phyloP scores from a whole-genome alignment of 2,113 vertebrate genomes.

The Murina feae region DNA sequence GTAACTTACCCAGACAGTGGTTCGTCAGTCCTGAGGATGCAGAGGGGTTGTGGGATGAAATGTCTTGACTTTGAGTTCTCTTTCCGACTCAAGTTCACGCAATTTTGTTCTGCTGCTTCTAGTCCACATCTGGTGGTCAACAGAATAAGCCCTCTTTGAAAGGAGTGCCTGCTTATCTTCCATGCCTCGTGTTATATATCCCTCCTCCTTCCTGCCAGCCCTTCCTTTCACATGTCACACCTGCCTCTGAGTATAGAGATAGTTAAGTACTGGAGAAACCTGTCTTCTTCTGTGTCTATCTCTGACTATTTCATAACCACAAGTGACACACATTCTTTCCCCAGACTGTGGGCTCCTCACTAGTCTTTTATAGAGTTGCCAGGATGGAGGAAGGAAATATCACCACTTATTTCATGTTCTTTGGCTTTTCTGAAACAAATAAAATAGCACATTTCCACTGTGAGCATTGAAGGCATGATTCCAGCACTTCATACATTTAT shows the following conservation, averaged over 20 bases:
- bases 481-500: not conserved
- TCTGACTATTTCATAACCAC: not conserved
- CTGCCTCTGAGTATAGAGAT: not conserved
- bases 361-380: no score
- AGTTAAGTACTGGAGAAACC: not conserved
- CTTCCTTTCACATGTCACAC: not conserved
- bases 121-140: not conserved
- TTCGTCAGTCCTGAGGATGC: not conserved
- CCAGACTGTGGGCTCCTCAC: not conserved
- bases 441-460: conserved; percentile 30
- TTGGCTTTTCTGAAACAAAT: conserved; percentile 58
- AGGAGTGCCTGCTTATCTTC: not conserved
- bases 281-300: not conserved
- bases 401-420: conserved; percentile 12
- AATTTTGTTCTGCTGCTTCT: not conserved
- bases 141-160: not conserved
- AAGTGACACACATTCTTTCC: not conserved
- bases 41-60: not conserved
- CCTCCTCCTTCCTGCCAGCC: not conserved
- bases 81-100: not conserved
- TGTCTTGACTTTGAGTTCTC: not conserved
- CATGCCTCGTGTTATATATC: not conserved
- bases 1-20: not conserved
- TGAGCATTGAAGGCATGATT: conserved; percentile 33
- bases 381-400: not conserved